Evolutionary conservation across 2,113 vertebrate species (phyloP).

Genomic region (Fulmarus glacialis): DNA sequence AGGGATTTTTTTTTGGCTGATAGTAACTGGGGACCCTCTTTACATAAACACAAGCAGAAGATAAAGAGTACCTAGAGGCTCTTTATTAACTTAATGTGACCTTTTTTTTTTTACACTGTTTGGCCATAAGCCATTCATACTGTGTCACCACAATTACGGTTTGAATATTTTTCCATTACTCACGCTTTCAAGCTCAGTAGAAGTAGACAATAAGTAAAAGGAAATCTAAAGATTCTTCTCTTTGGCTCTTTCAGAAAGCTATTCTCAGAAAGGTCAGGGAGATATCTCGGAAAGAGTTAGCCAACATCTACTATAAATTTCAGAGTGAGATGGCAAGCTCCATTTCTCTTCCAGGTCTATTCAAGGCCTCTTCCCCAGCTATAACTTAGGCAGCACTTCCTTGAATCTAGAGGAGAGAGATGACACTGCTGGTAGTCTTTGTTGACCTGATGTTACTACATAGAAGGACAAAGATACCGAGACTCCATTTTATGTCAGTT

Average conservation of each 20-base stretch:
- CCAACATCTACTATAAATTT: background rate
- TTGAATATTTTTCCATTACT: slow-evolving; percentile 30
- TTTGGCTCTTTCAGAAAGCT: background rate
- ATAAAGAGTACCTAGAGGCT: slow-evolving; percentile 24
- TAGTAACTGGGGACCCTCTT: background rate
- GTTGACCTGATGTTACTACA: background rate
- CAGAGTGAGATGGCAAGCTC: background rate
- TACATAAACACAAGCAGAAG: slow-evolving; percentile 19
- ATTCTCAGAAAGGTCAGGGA: background rate
- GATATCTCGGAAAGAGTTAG: background rate
- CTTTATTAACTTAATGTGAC: slow-evolving; percentile 34
- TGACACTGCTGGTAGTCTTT: background rate
- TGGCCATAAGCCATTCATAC: slow-evolving; percentile 1
- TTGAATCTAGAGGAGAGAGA: background rate
- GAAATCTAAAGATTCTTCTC: background rate
- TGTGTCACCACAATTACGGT: background rate
- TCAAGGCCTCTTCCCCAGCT: background rate
- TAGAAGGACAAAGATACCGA: background rate
- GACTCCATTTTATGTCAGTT: background rate
- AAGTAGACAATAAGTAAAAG: background rate
- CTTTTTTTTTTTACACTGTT: background rate
- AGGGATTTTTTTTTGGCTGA: background rate
- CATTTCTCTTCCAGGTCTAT: background rate
- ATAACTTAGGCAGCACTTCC: background rate
- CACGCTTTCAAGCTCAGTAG: background rate